A percentile compares a stretch with the other conserved stretches of the same genome.
phyloP scores from a whole-genome alignment of 2,113 vertebrate genomes.

The Zapus hudsonius region DNA sequence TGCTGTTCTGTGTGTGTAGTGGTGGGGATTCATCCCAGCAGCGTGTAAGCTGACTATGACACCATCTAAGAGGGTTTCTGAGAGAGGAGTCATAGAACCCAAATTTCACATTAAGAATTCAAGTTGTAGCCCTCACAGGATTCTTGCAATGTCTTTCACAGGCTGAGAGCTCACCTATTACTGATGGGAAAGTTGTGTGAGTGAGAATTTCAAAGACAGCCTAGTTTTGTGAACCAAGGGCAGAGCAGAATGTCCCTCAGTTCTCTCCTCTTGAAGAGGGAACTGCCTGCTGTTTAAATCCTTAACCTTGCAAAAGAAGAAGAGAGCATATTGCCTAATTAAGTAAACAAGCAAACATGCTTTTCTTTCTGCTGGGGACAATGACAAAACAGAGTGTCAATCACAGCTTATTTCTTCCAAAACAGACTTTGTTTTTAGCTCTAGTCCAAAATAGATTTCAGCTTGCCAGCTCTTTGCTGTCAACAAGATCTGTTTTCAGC shows the following conservation, averaged over 20 bases:
- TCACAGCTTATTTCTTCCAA: conserved; percentile 1
- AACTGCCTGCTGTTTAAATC: neutral
- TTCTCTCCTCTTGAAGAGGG: neutral
- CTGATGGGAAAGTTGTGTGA: neutral
- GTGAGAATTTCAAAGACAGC: accelerated
- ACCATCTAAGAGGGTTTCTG: accelerated
- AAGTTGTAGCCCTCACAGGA: accelerated
- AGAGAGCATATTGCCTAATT: neutral
- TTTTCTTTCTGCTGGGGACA: neutral
- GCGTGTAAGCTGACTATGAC: no score
- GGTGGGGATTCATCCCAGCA: no score
- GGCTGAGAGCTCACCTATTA: neutral
- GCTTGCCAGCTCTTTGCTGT: neutral
- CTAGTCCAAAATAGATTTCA: conserved; percentile 50
- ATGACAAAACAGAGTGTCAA: neutral
- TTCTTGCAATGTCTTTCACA: neutral
- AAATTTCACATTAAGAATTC: neutral
- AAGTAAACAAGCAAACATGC: neutral
- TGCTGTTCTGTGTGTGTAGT: no score
- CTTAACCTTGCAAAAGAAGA: neutral
- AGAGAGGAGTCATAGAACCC: neutral
- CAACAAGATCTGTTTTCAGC: conserved; percentile 62
- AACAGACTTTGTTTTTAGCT: conserved; percentile 38
- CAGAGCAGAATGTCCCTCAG: no score
- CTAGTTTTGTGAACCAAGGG: neutral